Conservation (phyloP, 2,888 invertebrate species). For the Exephanes ischioxanthus region DNA sequence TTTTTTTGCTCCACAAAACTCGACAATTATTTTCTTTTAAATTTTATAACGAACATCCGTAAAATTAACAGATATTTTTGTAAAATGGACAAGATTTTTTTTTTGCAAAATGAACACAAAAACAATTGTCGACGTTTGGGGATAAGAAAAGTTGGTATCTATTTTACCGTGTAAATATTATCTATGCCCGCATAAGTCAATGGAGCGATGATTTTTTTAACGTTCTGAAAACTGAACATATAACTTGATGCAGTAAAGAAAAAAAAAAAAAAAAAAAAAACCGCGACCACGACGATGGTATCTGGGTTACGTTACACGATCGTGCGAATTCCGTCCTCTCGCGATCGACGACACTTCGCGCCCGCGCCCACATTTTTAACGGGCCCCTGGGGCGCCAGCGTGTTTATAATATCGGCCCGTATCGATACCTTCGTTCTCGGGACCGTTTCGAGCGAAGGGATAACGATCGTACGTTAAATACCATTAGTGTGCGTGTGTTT, state of each 20-base stretch:
- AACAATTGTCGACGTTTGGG: too few relatives aligned
- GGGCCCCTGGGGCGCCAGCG: not conserved
- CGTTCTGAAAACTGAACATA: not conserved
- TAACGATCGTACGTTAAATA: conserved; percentile 49
- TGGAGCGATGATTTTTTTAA: not conserved
- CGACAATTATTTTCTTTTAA: too few relatives aligned
- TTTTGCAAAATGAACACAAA: too few relatives aligned
- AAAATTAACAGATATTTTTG: too few relatives aligned
- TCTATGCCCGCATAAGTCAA: not conserved
- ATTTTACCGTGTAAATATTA: too few relatives aligned
- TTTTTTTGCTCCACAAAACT: too few relatives aligned
- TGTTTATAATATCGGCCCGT: conserved; percentile 5
- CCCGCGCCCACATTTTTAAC: conserved; percentile 28
- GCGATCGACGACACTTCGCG: conserved; percentile 7
- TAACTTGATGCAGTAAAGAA: not conserved
- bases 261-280: conserved; percentile 12
- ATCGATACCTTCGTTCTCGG: conserved; percentile 9
- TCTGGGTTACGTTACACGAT: conserved; percentile 16
- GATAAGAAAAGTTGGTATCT: too few relatives aligned
- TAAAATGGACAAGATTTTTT: too few relatives aligned
- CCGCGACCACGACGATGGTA: not conserved
- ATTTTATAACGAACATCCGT: too few relatives aligned
- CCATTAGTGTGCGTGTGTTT: conserved; percentile 18
- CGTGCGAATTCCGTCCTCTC: conserved; percentile 16
- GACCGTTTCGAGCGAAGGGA: conserved; percentile 34